Evolutionary conservation across 1,140 invertebrate species (phyloP).

Genomic region (Brachionus calyciflorus): DNA sequence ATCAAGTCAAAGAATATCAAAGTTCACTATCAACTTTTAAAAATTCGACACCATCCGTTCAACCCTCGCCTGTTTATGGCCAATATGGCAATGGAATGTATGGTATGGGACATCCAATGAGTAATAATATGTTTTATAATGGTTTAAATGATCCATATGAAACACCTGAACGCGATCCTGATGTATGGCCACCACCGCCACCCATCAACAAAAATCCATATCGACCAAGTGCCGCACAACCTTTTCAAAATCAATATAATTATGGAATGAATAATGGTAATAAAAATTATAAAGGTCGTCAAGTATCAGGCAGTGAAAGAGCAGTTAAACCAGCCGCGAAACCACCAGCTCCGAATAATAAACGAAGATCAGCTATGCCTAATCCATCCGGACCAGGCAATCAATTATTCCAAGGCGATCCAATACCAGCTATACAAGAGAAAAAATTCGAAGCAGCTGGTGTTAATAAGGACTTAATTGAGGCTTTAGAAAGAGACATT

Average conservation of each 20-base stretch:
- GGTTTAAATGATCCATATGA: constrained; percentile 63
- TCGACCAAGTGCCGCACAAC: background rate
- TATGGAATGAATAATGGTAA: constrained; percentile 50
- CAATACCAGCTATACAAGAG: background rate
- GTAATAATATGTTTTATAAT: background rate
- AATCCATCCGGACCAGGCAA: constrained; percentile 1
- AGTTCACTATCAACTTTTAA: constrained; percentile 69
- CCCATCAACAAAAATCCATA: constrained; percentile 69
- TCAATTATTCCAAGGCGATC: constrained; percentile 48
- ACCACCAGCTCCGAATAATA: constrained; percentile 48
- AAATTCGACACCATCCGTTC: constrained; percentile 59
- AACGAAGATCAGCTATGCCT: background rate
- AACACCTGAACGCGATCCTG: constrained; percentile 65
- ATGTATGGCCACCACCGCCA: constrained; percentile 81
- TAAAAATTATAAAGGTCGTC: constrained; percentile 36
- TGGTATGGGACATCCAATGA: background rate
- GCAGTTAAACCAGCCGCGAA: constrained; percentile 23
- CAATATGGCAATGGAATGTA: constrained; percentile 2
- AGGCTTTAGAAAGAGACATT: constrained; percentile 92
- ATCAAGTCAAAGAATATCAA: constrained; percentile 79
- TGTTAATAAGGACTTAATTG: constrained; percentile 86
- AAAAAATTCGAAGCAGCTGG: constrained; percentile 79
- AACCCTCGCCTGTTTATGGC: background rate
- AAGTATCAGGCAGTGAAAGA: background rate
- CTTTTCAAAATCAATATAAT: constrained; percentile 54